Evolutionary conservation across 2,113 vertebrate genomes (phyloP), one percentile per base, ranked within the genome.

Genomic region (Poecilia latipinna): DNA sequence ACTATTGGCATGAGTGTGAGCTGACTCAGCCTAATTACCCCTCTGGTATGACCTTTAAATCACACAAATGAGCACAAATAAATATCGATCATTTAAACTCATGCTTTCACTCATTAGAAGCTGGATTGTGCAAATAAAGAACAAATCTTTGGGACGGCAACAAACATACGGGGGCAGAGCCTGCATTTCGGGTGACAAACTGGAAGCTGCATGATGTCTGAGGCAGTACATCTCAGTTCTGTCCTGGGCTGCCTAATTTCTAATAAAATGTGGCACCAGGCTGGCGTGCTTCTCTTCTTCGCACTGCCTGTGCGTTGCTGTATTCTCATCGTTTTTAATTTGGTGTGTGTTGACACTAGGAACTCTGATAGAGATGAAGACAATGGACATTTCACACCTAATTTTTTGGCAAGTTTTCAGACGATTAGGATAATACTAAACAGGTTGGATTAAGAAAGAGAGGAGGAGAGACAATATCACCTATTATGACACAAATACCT

Each of bases 21-120:
- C 91, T 94, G 89, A 93, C 90, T 92, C 92, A 92, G 93, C 88
- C 92, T 94, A 92, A 94, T 94, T 91, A 92, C 87, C 85, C 61
- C 82, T 63, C 77, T 39, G 79, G 76, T 33, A 67, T 48, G 37
- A 83, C 81, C 83, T 89, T 92, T 93, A 91, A 93, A 93, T 93
- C 92, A 94, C 77, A 79, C 48, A 32, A 92, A 93, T 68, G 82
- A 92, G 91, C 89, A 89, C 81, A 91, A 94, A 93, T 93, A 93
- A 93, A 94, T 93, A 93, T 93, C 85, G 90, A 88, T 80, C 71
- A 37, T 70, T 91, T 93, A 87, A 92, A 92, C 82, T 83, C 63
- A 80, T 79, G 62, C 79, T 86, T 84, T 35, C 33, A 64, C 17
- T 82, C 31, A 61, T 92, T 84, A 88, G 79, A 92, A 92, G 88